A percentile compares a stretch with the other conserved stretches of the same genome.
Conservation (phyloP, 2,888 invertebrate genomes). For the Eupeodes latifasciatus region DNA sequence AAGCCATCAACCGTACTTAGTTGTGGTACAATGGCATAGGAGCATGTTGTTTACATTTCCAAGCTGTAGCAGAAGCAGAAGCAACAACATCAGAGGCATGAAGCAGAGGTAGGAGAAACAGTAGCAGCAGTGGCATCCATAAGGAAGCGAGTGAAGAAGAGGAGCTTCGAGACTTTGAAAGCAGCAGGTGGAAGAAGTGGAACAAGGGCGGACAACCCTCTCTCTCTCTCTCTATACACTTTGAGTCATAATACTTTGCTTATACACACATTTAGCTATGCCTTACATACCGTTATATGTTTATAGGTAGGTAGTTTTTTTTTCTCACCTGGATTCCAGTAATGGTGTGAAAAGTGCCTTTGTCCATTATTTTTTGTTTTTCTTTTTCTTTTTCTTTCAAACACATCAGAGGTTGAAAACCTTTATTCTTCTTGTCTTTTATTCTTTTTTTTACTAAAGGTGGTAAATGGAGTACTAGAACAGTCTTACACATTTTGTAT, state of each 20-base stretch:
- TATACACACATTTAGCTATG: background rate
- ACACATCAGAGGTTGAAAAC: constrained; percentile 34
- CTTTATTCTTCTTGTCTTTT: background rate
- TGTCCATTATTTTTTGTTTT: constrained; percentile 37
- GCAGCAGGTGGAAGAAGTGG: constrained; percentile 19
- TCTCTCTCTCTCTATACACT: background rate
- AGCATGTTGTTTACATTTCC: constrained; percentile 64
- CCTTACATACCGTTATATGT: background rate
- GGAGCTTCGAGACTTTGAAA: constrained; percentile 1
- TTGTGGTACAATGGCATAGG: constrained; percentile 57
- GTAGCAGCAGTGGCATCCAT: constrained; percentile 23
- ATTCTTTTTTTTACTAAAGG: background rate
- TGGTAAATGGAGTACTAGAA: constrained; percentile 44
- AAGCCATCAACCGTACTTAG: constrained; percentile 56
- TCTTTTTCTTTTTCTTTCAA: constrained; percentile 12
- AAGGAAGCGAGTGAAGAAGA: background rate
- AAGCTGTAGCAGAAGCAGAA: background rate
- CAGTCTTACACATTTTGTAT: constrained; percentile 37
- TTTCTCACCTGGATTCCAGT: background rate
- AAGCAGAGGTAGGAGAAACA: background rate
- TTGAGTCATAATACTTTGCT: background rate
- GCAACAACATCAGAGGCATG: background rate
- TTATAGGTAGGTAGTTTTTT: background rate
- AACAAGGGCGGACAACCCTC: constrained; percentile 1
- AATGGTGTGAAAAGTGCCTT: constrained; percentile 61